Conservation (phyloP, 2,888 invertebrate genomes). For the Stramonita haemastoma region DNA sequence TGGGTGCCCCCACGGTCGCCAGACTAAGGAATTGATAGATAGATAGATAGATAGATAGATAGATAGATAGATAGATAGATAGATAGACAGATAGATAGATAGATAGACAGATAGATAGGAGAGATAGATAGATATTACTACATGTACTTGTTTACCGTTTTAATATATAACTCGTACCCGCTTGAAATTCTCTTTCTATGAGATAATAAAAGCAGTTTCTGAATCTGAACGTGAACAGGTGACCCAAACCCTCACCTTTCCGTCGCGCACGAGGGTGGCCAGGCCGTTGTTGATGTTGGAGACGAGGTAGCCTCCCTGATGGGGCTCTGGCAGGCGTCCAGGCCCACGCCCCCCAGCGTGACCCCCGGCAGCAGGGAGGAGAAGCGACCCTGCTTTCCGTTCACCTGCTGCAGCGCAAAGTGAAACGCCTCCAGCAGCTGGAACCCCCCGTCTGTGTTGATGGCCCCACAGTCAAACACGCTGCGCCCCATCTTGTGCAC, state of each 20-base stretch:
- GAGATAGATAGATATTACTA: too few relatives aligned
- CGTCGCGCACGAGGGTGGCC: conserved; percentile 56
- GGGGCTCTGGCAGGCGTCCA: conserved; percentile 71
- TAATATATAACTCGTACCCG: too few relatives aligned
- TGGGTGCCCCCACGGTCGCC: too few relatives aligned
- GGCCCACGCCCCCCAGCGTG: conserved; percentile 68
- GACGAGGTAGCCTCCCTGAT: conserved; percentile 69
- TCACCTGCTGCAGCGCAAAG: conserved; percentile 70
- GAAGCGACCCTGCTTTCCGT: conserved; percentile 69
- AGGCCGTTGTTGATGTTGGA: conserved; percentile 71
- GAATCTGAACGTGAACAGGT: too few relatives aligned
- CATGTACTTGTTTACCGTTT: too few relatives aligned
- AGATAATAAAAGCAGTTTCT: too few relatives aligned
- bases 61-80: too few relatives aligned
- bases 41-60: too few relatives aligned
- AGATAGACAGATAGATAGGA: too few relatives aligned
- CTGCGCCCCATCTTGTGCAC: conserved; percentile 63
- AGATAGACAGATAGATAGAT: too few relatives aligned
- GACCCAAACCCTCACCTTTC: conserved; percentile 49
- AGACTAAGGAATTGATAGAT: too few relatives aligned
- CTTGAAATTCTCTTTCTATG: too few relatives aligned
- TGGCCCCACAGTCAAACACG: conserved; percentile 70
- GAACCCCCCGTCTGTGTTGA: conserved; percentile 70
- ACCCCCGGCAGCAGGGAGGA: conserved; percentile 63
- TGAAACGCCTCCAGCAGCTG: conserved; percentile 74